Percentiles rank a stretch among this genome's conserved stretches.
These are phyloP conservation scores for Luidia sarsii DNA, from an alignment of 53 echinoderm and acorn worm genomes.

Conservation along the genomic window DNA sequence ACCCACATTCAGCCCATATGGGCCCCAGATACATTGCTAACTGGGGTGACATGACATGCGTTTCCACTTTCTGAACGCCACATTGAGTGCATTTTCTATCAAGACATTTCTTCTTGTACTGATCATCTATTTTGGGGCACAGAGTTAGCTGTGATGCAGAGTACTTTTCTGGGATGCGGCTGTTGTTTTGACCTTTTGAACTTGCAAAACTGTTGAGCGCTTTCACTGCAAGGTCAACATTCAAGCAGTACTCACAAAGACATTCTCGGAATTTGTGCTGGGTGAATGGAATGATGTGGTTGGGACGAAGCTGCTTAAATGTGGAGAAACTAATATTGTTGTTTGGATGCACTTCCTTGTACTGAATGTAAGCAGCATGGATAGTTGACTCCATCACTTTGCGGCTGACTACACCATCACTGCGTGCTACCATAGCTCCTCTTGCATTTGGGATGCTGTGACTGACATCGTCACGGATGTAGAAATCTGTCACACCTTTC, in stretches of 20 bases:
- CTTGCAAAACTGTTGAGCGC: background rate
- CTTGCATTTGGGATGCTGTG: constrained; percentile 32
- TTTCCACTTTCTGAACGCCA: constrained; percentile 27
- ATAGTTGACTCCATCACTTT: constrained; percentile 26
- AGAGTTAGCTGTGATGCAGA: constrained; percentile 4
- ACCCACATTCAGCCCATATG: too few species aligned
- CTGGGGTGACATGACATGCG: background rate
- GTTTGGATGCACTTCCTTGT: constrained; percentile 11
- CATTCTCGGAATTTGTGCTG: constrained; percentile 19
- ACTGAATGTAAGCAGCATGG: background rate
- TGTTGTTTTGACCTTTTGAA: constrained; percentile 14
- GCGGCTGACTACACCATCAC: constrained; percentile 11
- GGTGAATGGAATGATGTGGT: constrained; percentile 21
- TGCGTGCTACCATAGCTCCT: constrained; percentile 11
- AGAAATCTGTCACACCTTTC: constrained; percentile 31
- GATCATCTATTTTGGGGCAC: constrained; percentile 17
- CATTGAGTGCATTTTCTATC: constrained; percentile 23
- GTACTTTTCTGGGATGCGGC: constrained; percentile 4
- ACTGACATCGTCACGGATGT: constrained; percentile 13
- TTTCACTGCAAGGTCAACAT: constrained; percentile 29
- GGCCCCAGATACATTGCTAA: too few species aligned
- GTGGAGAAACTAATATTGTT: constrained; percentile 12
- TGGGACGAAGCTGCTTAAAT: constrained; percentile 25
- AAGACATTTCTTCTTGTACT: constrained; percentile 39
- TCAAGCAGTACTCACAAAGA: constrained; percentile 35